Evolutionary conservation across 1,140 invertebrate species (phyloP).

Genomic region (Mya arenaria): DNA sequence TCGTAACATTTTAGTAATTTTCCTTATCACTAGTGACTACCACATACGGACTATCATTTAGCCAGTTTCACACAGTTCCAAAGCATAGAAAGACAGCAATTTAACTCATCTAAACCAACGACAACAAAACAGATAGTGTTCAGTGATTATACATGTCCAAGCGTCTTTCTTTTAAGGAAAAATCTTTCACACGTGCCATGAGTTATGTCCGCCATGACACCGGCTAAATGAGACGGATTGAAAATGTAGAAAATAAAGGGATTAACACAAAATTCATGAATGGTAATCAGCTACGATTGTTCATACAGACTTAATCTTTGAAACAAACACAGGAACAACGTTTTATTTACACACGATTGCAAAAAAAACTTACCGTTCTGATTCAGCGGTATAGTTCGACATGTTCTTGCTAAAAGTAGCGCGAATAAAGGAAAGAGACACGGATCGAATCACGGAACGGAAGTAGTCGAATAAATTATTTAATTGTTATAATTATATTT

Average conservation of each 20-base stretch:
- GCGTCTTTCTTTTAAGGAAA: too few species aligned
- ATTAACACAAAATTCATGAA: neutral
- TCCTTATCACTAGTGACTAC: too few species aligned
- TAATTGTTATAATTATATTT: too few species aligned
- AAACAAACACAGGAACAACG: neutral
- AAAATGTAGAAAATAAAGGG: neutral
- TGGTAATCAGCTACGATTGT: neutral
- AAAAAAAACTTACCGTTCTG: constrained; percentile 69
- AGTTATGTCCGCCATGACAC: constrained; percentile 67
- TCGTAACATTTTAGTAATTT: too few species aligned
- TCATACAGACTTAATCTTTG: neutral
- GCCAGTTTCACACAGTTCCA: too few species aligned
- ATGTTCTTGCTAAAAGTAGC: constrained; percentile 75
- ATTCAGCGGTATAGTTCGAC: constrained; percentile 75
- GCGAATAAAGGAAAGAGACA: constrained; percentile 71
- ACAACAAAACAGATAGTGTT: too few species aligned
- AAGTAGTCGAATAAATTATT: too few species aligned
- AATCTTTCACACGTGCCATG: constrained; percentile 59
- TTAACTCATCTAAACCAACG: too few species aligned
- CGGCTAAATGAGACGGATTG: constrained; percentile 20
- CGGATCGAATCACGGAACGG: constrained; percentile 57
- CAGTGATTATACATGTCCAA: too few species aligned
- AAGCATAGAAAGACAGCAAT: too few species aligned
- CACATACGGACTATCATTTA: too few species aligned
- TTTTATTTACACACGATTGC: constrained; percentile 25